Evolutionary conservation across 1,140 invertebrate species (phyloP).

Genomic region (Zelostemma sp.): DNA sequence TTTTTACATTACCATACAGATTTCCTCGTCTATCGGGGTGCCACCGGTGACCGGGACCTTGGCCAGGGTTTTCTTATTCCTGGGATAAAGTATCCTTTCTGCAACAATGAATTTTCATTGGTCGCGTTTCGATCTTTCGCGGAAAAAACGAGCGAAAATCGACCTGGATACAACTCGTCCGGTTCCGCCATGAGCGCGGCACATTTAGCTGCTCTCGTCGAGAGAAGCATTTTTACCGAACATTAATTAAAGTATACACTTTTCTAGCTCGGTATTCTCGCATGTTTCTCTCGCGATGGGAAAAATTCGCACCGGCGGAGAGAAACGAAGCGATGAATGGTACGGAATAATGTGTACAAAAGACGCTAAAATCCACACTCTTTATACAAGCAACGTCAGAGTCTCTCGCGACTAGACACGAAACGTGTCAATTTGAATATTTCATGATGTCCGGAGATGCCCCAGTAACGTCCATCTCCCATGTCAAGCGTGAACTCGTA

Average conservation of each 20-base stretch:
- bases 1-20: constrained; percentile 75
- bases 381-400: constrained; percentile 53
- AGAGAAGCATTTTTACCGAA: constrained; percentile 52
- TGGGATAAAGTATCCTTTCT: constrained; percentile 68
- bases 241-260: constrained; percentile 4
- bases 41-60: constrained; percentile 70
- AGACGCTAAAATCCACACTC: constrained; percentile 17
- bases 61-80: constrained; percentile 55
- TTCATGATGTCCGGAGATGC: constrained; percentile 48
- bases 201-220: constrained; percentile 57
- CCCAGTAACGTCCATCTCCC: constrained; percentile 56
- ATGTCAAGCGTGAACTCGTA: constrained; percentile 21
- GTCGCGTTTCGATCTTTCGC: too few species aligned
- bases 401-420: constrained; percentile 44
- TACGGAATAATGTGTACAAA: constrained; percentile 3
- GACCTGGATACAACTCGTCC: constrained; percentile 65
- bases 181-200: constrained; percentile 64
- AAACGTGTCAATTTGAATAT: constrained; percentile 61
- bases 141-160: too few species aligned
- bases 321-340: not conserved
- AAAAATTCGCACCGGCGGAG: not conserved
- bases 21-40: constrained; percentile 74
- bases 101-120: constrained; percentile 36
- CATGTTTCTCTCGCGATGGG: too few species aligned
- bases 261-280: not conserved